phyloP scores from a whole-genome alignment of 1,140 invertebrate species.

The Goniozus legneri region DNA sequence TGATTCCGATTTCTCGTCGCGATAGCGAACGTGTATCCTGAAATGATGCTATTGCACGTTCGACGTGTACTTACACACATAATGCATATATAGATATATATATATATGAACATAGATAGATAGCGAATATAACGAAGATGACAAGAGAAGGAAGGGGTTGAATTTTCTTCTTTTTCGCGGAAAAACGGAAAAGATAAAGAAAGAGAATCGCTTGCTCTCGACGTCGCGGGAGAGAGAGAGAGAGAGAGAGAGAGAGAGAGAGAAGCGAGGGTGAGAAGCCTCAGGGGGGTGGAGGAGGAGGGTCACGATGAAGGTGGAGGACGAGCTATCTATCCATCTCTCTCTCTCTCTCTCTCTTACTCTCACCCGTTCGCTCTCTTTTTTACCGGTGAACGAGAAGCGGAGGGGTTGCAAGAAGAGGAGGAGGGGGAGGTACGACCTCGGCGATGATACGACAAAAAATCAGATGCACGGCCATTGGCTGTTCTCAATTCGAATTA shows the following conservation, averaged over 20 bases:
- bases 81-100: background rate
- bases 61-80: background rate
- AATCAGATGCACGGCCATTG: constrained; percentile 55
- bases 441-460: constrained; percentile 51
- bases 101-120: background rate
- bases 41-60: background rate
- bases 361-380: too few species aligned
- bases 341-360: too few species aligned
- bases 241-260: constrained; percentile 15
- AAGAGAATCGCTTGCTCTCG: constrained; percentile 8
- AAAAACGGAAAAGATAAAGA: constrained; percentile 5
- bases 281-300: constrained; percentile 7
- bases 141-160: background rate
- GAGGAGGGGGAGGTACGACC: constrained; percentile 28
- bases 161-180: too few species aligned
- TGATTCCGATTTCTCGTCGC: background rate
- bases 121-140: background rate
- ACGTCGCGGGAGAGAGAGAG: constrained; percentile 15
- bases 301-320: too few species aligned
- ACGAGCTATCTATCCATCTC: too few species aligned
- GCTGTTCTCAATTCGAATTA: constrained; percentile 56
- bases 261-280: constrained; percentile 16
- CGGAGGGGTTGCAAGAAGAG: constrained; percentile 5
- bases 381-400: background rate
- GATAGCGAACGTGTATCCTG: background rate